Conservation (phyloP, 2,888 invertebrate genomes). For the Margaritifera margaritifera region DNA sequence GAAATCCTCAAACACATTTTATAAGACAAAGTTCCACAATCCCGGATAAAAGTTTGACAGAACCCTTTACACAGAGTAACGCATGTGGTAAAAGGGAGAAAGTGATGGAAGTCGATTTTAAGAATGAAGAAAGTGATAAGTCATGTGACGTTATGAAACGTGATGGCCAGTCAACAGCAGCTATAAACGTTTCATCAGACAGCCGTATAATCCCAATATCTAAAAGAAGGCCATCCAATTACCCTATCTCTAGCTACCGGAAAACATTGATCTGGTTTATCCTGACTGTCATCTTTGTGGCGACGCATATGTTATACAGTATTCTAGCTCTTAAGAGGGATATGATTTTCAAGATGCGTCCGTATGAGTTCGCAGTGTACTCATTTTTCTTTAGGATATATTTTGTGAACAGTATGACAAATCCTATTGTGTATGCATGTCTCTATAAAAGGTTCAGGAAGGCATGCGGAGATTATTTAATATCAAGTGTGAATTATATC, state of each 20-base stretch:
- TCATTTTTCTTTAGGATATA: slow-evolving; percentile 20
- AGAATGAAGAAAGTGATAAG: too few species aligned
- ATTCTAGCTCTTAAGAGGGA: slow-evolving; percentile 18
- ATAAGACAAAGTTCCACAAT: too few species aligned
- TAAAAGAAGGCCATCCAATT: too few species aligned
- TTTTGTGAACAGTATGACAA: slow-evolving; percentile 30
- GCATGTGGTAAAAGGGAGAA: slow-evolving; percentile 11
- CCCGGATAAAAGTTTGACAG: too few species aligned
- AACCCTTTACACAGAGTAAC: not conserved
- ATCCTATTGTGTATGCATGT: slow-evolving; percentile 24
- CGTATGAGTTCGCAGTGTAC: slow-evolving; percentile 8
- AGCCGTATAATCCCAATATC: too few species aligned
- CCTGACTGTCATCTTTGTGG: slow-evolving; percentile 28
- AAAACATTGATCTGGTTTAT: slow-evolving; percentile 34
- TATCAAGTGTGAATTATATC: too few species aligned
- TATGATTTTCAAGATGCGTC: slow-evolving; percentile 10
- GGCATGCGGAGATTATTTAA: slow-evolving; percentile 10
- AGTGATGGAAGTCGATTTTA: too few species aligned
- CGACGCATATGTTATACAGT: slow-evolving; percentile 21
- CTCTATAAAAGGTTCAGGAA: slow-evolving; percentile 22
- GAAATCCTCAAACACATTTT: too few species aligned
- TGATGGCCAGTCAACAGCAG: too few species aligned
- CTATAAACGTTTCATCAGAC: too few species aligned
- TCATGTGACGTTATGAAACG: too few species aligned
- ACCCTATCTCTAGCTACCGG: too few species aligned